Evolutionary conservation across 2,797 vertebrate species (phyloP), one percentile per base, ranked within the genome.

Genomic region (Echeneis naucrates): DNA sequence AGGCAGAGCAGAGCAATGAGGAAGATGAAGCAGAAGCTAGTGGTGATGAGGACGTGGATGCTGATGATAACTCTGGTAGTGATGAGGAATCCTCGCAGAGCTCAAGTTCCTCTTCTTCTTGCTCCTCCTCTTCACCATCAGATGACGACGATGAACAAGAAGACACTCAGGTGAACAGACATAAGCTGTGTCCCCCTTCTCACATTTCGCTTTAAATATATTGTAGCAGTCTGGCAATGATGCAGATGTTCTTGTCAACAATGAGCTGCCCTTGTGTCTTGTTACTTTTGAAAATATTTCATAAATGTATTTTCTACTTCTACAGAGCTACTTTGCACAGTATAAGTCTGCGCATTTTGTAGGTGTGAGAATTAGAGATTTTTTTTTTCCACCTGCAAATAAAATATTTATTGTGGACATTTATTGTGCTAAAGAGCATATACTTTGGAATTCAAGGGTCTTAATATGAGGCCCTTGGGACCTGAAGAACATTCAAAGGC

Each of bases 21-120:
- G 85, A 87, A 10, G 80, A 80, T 4, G 66, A 72, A 6, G 72
- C 79, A 0, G 74, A 83, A 1, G 70, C 77, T 10, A 55, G 67
- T 0, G 67, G 78, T 10, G 72, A 78, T 26, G 81, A 83, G 26
- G 59, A 71, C 1, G 79, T 76, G 1, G 63, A 72, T 0, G 72
- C 77, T 1, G 64, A 52, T 12, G 55, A 67, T 0, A 58, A 66
- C 26, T 79, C 62, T 24, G 50, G 51, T 16, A 81, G 82, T 32
- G 80, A 88, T 37, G 81, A 64, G 14, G 81, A 90, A 5, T 80
- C 76, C 45, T 51, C 78, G 77, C 57, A 55, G 17, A 81, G 62
- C 66, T 92, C 85, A 16, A 87, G 83, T 4, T 72, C 66, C 23
- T 81, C 87, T 71, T 79, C 93, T 73, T 86, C 90, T 47, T 52